phyloP scores from a whole-genome alignment of 2,113 vertebrate genomes.

The Natator depressus region DNA sequence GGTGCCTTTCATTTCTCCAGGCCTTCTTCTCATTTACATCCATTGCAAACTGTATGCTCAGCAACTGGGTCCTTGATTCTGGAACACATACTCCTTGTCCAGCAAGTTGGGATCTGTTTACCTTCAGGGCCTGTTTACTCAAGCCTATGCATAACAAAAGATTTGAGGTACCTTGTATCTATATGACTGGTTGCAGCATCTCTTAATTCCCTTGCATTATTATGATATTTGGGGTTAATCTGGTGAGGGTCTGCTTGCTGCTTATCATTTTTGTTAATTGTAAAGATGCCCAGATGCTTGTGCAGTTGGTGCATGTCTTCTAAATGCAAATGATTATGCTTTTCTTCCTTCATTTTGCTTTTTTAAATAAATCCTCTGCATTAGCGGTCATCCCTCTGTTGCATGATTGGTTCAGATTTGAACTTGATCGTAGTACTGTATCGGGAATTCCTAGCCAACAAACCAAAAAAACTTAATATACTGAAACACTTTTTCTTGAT shows the following conservation, averaged over 20 bases:
- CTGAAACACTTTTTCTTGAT: background rate
- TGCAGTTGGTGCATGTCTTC: accelerated
- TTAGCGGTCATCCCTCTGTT: accelerated
- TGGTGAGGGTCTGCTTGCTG: background rate
- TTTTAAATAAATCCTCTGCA: background rate
- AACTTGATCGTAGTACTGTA: background rate
- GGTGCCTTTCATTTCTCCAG: accelerated
- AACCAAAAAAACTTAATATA: background rate
- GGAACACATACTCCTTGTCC: accelerated
- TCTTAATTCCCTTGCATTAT: background rate
- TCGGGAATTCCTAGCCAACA: background rate
- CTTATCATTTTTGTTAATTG: background rate
- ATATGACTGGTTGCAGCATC: background rate
- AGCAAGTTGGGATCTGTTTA: accelerated
- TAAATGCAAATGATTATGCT: background rate
- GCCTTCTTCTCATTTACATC: background rate
- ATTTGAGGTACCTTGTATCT: background rate
- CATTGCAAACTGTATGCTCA: accelerated
- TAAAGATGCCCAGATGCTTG: background rate
- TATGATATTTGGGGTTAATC: background rate
- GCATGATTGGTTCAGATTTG: background rate
- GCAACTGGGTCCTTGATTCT: accelerated
- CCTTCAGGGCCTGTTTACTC: background rate
- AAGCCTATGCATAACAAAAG: background rate
- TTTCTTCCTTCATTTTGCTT: background rate